These are phyloP conservation scores for Daktulosphaira vitifoliae DNA, from an alignment of 1,140 invertebrate genomes.

Conservation along the genomic window DNA sequence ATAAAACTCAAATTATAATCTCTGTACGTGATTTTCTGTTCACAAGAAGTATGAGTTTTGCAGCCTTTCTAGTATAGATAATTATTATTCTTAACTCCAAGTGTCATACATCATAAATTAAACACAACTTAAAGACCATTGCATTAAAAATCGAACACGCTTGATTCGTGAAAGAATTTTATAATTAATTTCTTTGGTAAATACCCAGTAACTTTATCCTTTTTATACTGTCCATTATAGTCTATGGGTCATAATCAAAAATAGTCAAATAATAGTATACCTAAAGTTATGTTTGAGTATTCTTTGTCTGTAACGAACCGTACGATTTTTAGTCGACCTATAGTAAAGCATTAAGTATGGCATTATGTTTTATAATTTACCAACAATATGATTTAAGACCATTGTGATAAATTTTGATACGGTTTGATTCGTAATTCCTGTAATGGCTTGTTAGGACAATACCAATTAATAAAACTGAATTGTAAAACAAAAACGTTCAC, in stretches of 20 bases:
- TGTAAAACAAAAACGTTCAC: slow-evolving; percentile 15
- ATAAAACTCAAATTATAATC: slow-evolving; percentile 6
- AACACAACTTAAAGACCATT: slow-evolving; percentile 14
- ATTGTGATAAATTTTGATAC: not conserved
- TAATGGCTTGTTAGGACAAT: not conserved
- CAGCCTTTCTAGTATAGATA: too few relatives aligned
- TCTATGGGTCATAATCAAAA: too few relatives aligned
- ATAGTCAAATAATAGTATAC: too few relatives aligned
- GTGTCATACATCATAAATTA: not conserved
- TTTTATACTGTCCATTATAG: too few relatives aligned
- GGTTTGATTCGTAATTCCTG: slow-evolving; percentile 30
- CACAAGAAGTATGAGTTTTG: too few relatives aligned
- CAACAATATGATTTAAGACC: not conserved
- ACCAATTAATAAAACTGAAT: slow-evolving; percentile 2
- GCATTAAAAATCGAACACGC: slow-evolving; percentile 7
- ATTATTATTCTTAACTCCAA: not conserved
- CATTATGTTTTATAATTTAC: too few relatives aligned
- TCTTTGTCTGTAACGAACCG: too few relatives aligned
- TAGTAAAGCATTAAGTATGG: too few relatives aligned
- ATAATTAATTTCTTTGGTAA: not conserved
- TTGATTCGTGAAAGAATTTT: slow-evolving; percentile 1
- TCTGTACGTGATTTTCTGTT: slow-evolving; percentile 14
- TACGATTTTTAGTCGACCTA: too few relatives aligned
- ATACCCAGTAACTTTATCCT: too few relatives aligned
- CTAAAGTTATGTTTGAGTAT: too few relatives aligned